Evolutionary conservation across 2,113 vertebrate species (phyloP), one percentile per base, ranked within the genome.

Genomic region (Cettia cetti): DNA sequence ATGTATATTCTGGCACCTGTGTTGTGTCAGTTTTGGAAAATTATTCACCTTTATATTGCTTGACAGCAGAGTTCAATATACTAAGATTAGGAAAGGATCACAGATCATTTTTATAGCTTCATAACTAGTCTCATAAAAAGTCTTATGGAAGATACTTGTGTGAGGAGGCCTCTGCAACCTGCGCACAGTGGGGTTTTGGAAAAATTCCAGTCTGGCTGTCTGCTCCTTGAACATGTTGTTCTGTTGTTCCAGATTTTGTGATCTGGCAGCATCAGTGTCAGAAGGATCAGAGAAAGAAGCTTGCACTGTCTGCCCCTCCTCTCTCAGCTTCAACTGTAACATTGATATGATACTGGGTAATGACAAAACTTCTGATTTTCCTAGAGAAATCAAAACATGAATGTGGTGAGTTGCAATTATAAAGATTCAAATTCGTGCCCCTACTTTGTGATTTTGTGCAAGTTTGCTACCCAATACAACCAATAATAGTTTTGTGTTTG

Each of bases 71-170:
- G 35, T 61, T 85, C 90, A 82, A 89, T 68, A 81, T n/a, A 82
- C 35, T 60, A 82, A 79, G 90, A 47, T 72, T 68, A 56, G n/a
- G 31, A 69, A 85, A 44, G 0, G 0, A 45, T 15, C 40, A 7
- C 42, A 44, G 37, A 85, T 90, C 85, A 82, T 57, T 63, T 90
- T 94, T 93, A 92, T 44, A 68, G 66, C 31, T 90, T 86, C 75
- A 24, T 30, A 24, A 53, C 61, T 33, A 39, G 40, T 53, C 26
- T 79, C 49, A 65, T 82, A n/a, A 85, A 93, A 92, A 82, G 70
- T 49, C 18, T 45, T 69, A 49, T 30, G 33, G 57, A 85, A 84
- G 82, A 47, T 68, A 33, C 5, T 84, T 49, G 45, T 26, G 17
- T 60, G 56, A 91, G 39, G 47, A 89, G 14, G 12, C 11, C 68